Evolutionary conservation across 1,140 invertebrate genomes (phyloP).

Genomic region (Eumaeus atala): DNA sequence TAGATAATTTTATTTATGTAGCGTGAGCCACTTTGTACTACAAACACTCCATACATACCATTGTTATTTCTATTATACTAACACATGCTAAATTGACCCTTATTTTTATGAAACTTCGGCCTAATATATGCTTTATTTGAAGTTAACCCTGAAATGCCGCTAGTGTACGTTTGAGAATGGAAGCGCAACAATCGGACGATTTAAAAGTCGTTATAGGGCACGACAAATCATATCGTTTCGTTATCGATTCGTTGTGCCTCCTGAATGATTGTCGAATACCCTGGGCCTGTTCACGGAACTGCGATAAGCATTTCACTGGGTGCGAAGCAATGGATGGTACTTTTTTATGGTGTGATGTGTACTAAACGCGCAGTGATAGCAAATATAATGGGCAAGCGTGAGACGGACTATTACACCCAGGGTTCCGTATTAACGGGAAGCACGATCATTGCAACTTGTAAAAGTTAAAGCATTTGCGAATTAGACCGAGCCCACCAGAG

Average conservation of each 20-base stretch:
- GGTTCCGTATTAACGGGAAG: too few species aligned
- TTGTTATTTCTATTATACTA: neutral
- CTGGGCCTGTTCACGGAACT: neutral
- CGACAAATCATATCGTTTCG: slow-evolving; percentile 53
- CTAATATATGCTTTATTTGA: neutral
- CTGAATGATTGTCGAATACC: slow-evolving; percentile 53
- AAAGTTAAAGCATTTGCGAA: too few species aligned
- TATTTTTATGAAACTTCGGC: slow-evolving; percentile 12
- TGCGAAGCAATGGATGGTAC: too few species aligned
- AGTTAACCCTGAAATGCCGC: neutral
- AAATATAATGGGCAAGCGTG: too few species aligned
- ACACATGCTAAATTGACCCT: slow-evolving; percentile 19
- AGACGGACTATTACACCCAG: too few species aligned
- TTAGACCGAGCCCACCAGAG: too few species aligned
- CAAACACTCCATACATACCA: neutral
- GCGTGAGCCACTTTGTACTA: slow-evolving; percentile 35
- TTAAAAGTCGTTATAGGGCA: slow-evolving; percentile 47
- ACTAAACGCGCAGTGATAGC: too few species aligned
- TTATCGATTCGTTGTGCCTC: slow-evolving; percentile 45
- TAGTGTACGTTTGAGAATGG: slow-evolving; percentile 14
- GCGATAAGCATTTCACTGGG: too few species aligned
- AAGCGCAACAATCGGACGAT: slow-evolving; percentile 49
- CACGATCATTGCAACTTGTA: too few species aligned
- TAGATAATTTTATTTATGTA: slow-evolving; percentile 64
- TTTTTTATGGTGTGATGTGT: too few species aligned